These are phyloP conservation scores for Callopanchax toddi DNA, from an alignment of 2,113 vertebrate species.

Conservation along the genomic window DNA sequence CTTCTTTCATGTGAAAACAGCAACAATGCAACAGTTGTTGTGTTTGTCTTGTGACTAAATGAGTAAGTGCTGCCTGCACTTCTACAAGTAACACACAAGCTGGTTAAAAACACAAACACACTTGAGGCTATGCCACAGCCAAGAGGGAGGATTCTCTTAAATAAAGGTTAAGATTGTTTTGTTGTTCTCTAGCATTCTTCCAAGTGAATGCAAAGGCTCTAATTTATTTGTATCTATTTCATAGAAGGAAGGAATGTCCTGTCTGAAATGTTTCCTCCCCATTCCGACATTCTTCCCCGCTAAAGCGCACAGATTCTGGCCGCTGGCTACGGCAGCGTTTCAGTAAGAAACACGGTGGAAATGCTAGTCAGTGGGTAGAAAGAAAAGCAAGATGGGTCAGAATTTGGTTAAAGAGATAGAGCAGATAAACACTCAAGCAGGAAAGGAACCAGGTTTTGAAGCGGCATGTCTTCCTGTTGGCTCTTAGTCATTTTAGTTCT, in stretches of 20 bases:
- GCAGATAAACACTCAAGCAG: not conserved
- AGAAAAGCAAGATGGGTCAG: slow-evolving; percentile 10
- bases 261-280: slow-evolving; percentile 48
- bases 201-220: slow-evolving; percentile 44
- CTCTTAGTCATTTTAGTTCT: not conserved
- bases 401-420: not conserved
- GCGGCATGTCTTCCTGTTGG: not conserved
- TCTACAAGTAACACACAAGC: too few species aligned
- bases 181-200: slow-evolving; percentile 47
- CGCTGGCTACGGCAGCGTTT: slow-evolving; percentile 35
- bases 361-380: slow-evolving; percentile 6
- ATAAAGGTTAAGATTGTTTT: slow-evolving; percentile 63
- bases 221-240: slow-evolving; percentile 69
- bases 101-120: not conserved
- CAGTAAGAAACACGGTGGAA: slow-evolving; percentile 34
- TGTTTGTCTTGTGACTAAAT: too few species aligned
- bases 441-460: slow-evolving; percentile 1
- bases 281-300: slow-evolving; percentile 57
- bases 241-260: slow-evolving; percentile 53
- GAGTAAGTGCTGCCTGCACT: too few species aligned
- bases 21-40: too few species aligned
- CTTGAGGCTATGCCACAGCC: not conserved
- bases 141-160: slow-evolving; percentile 31
- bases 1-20: too few species aligned
- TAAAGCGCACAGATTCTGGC: slow-evolving; percentile 34